These are phyloP conservation scores for Amphibalanus amphitrite DNA, from an alignment of 1,140 invertebrate genomes.

Conservation along the genomic window DNA sequence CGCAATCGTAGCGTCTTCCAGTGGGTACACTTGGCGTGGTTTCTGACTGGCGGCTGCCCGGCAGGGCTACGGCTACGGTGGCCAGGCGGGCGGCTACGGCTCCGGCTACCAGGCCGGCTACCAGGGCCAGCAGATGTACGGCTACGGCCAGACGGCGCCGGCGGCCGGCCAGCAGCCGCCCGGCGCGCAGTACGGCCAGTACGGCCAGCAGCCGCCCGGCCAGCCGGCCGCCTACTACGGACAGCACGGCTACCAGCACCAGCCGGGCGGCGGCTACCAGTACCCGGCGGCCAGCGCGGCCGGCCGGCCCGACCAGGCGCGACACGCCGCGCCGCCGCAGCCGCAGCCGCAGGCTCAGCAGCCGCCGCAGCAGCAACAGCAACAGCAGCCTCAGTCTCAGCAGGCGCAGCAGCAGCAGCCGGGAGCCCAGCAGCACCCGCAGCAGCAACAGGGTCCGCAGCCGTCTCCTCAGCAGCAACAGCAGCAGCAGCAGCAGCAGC, in stretches of 20 bases:
- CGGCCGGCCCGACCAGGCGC: too few species aligned
- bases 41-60: too few species aligned
- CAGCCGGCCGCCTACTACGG: neutral
- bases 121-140: neutral
- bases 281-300: neutral
- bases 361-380: too few species aligned
- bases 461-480: too few species aligned
- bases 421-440: neutral
- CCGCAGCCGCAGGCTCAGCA: neutral
- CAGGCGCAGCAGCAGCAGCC: too few species aligned
- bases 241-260: slow-evolving; percentile 1
- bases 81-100: neutral
- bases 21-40: too few species aligned
- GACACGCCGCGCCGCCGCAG: neutral
- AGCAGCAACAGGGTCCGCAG: neutral
- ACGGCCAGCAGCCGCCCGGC: slow-evolving; percentile 1
- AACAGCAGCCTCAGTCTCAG: neutral
- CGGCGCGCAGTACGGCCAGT: neutral
- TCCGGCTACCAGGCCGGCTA: neutral
- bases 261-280: neutral
- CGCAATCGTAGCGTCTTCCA: too few species aligned
- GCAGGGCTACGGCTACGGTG: neutral
- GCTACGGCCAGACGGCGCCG: neutral
- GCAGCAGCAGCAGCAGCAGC: neutral
- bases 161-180: neutral